Conservation (phyloP, 1,140 invertebrate genomes). For the Saccostrea glomerata region DNA sequence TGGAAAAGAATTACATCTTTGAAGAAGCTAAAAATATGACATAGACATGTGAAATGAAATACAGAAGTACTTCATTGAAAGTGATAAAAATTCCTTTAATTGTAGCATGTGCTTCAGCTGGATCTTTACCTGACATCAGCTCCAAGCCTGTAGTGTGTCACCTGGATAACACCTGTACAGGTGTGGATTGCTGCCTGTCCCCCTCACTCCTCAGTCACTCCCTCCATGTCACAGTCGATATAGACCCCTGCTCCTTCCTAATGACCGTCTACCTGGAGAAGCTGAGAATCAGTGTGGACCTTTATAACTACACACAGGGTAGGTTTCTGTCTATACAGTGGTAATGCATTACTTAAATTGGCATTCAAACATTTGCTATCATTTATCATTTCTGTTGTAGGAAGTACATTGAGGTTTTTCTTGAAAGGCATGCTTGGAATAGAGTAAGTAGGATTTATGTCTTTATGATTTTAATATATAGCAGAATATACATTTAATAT, state of each 20-base stretch:
- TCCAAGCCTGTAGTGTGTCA: slow-evolving; percentile 27
- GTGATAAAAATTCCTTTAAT: neutral
- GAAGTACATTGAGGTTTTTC: neutral
- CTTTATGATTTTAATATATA: neutral
- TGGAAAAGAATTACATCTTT: too few species aligned
- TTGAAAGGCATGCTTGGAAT: slow-evolving; percentile 29
- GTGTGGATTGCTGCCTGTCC: slow-evolving; percentile 48
- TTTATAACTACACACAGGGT: slow-evolving; percentile 48
- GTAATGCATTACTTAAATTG: neutral
- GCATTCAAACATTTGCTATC: neutral
- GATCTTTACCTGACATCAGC: slow-evolving; percentile 21
- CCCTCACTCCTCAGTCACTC: slow-evolving; percentile 19
- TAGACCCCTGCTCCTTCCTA: slow-evolving; percentile 46
- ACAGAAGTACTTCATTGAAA: too few species aligned
- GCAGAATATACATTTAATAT: neutral
- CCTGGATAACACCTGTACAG: slow-evolving; percentile 42
- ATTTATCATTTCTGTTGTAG: neutral
- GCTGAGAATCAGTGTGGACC: slow-evolving; percentile 46
- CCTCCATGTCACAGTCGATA: slow-evolving; percentile 8
- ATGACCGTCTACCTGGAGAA: slow-evolving; percentile 49
- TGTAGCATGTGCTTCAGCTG: neutral
- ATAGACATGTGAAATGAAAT: too few species aligned
- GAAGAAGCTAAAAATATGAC: too few species aligned
- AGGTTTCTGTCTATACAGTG: neutral
- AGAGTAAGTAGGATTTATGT: neutral